These are phyloP conservation scores for Periophthalmus magnuspinnatus DNA, from an alignment of 2,797 vertebrate species.

Conservation along the genomic window DNA sequence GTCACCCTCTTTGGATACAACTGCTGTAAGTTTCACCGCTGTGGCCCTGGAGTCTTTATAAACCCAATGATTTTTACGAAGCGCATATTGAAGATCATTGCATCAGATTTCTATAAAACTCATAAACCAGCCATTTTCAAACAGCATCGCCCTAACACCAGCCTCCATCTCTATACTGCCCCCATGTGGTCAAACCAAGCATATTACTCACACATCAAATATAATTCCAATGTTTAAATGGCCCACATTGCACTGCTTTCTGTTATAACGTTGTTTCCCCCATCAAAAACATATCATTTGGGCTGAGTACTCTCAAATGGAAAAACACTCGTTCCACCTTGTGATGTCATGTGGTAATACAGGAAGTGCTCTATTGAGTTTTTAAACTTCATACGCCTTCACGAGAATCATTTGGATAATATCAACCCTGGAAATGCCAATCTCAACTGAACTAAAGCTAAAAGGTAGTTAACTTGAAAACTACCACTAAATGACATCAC, in stretches of 20 bases:
- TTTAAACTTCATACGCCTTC: too few relatives aligned
- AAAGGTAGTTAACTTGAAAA: too few relatives aligned
- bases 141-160: conserved; percentile 31
- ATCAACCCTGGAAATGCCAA: too few relatives aligned
- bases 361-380: too few relatives aligned
- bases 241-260: background rate
- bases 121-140: conserved; percentile 37
- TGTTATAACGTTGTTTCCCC: too few relatives aligned
- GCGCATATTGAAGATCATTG: conserved; percentile 64
- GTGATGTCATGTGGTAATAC: too few relatives aligned
- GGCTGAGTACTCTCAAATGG: too few relatives aligned
- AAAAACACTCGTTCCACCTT: too few relatives aligned
- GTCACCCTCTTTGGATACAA: conserved; percentile 72
- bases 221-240: too few relatives aligned
- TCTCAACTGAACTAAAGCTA: too few relatives aligned
- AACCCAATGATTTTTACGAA: conserved; percentile 48
- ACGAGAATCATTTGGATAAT: too few relatives aligned
- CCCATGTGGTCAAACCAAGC: background rate
- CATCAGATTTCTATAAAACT: conserved; percentile 19
- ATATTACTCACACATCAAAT: background rate
- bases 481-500: background rate
- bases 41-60: conserved; percentile 56
- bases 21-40: conserved; percentile 70
- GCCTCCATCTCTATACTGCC: conserved; percentile 2
- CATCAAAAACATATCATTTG: too few relatives aligned